Evolutionary conservation across 1,140 invertebrate genomes (phyloP).

Genomic region (Octopus sinensis): DNA sequence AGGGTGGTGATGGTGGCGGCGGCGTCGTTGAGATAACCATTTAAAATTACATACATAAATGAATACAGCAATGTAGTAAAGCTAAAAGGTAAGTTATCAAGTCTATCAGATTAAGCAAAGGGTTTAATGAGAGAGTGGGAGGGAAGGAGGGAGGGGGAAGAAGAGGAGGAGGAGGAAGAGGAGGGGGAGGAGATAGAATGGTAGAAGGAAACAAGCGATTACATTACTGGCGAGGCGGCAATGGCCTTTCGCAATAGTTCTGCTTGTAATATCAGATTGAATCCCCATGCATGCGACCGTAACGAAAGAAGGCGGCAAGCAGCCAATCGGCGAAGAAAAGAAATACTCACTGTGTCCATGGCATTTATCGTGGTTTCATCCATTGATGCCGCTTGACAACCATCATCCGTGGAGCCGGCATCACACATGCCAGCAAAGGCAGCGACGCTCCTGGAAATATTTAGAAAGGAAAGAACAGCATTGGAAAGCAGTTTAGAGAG

Average conservation of each 20-base stretch:
- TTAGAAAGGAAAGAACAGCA: constrained; percentile 12
- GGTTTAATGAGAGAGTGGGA: not conserved
- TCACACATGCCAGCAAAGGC: constrained; percentile 97
- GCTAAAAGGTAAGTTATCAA: no score
- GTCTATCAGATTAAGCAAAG: no score
- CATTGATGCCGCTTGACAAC: constrained; percentile 89
- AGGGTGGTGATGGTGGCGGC: no score
- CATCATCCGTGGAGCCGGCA: constrained; percentile 92
- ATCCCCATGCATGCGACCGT: no score
- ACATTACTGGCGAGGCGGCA: no score
- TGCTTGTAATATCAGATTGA: no score
- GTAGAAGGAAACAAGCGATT: no score
- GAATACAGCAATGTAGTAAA: no score
- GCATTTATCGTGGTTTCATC: constrained; percentile 98
- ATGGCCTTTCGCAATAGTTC: no score
- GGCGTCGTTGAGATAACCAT: no score
- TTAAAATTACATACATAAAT: no score
- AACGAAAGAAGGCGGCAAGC: no score
- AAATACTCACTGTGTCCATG: constrained; percentile 74
- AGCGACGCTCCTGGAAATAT: constrained; percentile 58
- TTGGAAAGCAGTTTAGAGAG: not conserved
- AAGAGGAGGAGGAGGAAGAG: not conserved
- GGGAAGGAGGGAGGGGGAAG: not conserved
- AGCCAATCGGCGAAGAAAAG: not conserved
- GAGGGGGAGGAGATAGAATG: not conserved